Percentiles rank a stretch among this genome's conserved stretches.
These are phyloP conservation scores for Theonella swinhoei DNA, from an alignment of 37 sponge, comb jelly and placozoan genomes.

Conservation along the genomic window DNA sequence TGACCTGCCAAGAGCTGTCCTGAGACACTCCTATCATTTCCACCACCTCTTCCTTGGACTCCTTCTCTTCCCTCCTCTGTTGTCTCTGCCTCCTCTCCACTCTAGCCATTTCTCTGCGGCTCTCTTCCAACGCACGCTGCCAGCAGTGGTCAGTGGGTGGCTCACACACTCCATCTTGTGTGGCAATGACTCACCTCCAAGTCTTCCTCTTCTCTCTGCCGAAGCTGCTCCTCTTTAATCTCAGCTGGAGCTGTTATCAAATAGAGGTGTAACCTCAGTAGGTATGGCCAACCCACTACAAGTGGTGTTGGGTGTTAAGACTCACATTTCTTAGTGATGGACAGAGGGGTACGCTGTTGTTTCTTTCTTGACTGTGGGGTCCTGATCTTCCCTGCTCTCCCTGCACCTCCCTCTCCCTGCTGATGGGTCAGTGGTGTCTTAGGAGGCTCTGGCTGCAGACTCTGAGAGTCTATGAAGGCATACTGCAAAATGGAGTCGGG, in stretches of 20 bases:
- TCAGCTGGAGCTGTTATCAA: background rate
- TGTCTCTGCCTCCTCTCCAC: constrained; percentile 14
- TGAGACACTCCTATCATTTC: background rate
- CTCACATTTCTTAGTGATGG: background rate
- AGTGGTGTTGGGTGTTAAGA: background rate
- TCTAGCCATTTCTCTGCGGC: constrained; percentile 1
- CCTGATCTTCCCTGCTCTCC: background rate
- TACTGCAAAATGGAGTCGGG: background rate
- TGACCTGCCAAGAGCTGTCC: too few species aligned
- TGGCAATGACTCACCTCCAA: background rate
- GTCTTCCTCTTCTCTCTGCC: constrained; percentile 14
- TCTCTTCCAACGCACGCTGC: constrained; percentile 25
- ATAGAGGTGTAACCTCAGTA: background rate
- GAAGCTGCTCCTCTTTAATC: background rate
- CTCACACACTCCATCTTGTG: background rate
- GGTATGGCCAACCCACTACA: background rate
- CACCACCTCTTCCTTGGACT: background rate
- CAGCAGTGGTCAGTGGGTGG: background rate
- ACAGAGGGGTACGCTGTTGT: too few species aligned
- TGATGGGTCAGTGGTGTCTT: background rate
- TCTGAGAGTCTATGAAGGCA: background rate
- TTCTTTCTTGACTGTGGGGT: background rate
- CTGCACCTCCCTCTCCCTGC: background rate
- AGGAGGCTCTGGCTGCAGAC: background rate
- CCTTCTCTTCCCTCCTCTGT: background rate